A percentile compares a stretch with the other conserved stretches of the same genome.
phyloP scores from a whole-genome alignment of 2,888 invertebrate species.

The Tetropium fuscum region DNA sequence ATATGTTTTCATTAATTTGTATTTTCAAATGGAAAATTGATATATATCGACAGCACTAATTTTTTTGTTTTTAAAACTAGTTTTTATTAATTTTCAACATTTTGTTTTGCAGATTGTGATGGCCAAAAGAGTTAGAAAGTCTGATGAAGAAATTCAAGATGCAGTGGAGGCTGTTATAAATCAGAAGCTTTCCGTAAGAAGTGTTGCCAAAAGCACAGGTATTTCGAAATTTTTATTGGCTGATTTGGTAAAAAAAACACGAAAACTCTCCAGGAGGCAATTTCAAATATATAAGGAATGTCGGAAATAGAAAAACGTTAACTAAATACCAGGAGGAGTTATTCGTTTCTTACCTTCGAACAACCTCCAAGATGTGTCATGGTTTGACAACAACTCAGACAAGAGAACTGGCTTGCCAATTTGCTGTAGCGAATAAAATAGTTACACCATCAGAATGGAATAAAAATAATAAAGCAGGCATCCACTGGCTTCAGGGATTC shows the following conservation, averaged over 20 bases:
- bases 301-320: constrained; percentile 19
- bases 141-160: constrained; percentile 31
- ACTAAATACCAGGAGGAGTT: neutral
- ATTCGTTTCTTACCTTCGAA: constrained; percentile 17
- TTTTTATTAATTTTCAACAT: neutral
- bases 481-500: neutral
- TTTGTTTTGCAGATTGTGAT: constrained; percentile 11
- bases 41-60: neutral
- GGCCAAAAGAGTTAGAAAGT: constrained; percentile 26
- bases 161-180: constrained; percentile 33
- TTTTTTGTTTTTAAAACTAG: neutral
- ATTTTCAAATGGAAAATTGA: constrained; percentile 9
- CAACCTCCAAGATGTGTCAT: constrained; percentile 19
- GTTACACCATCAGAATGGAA: constrained; percentile 1
- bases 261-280: constrained; percentile 14
- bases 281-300: constrained; percentile 15
- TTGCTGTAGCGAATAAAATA: constrained; percentile 13
- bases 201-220: constrained; percentile 32
- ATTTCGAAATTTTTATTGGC: constrained; percentile 35
- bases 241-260: constrained; percentile 25
- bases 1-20: constrained; percentile 4
- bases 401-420: neutral
- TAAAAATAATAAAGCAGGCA: constrained; percentile 2
- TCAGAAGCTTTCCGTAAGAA: constrained; percentile 33
- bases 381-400: constrained; percentile 16